A percentile compares a stretch with the other conserved stretches of the same genome.
Conservation (phyloP, 2,113 vertebrate genomes). For the Bostrychus sinensis region DNA sequence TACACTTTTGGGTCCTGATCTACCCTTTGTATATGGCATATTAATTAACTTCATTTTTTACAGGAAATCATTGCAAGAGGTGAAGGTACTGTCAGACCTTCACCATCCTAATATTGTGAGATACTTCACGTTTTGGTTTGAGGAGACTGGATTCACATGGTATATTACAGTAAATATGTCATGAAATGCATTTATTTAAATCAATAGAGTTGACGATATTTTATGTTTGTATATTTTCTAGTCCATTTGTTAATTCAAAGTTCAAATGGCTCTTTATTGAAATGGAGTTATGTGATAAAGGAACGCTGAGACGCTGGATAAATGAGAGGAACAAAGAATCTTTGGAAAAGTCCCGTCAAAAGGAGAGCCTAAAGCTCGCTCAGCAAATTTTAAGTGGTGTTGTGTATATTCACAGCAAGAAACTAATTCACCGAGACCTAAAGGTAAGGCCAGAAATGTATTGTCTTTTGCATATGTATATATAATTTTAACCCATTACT, state of each 20-base stretch:
- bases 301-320: conserved; percentile 68
- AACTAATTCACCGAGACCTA: conserved; percentile 70
- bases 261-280: conserved; percentile 68
- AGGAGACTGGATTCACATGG: conserved; percentile 39
- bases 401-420: conserved; percentile 58
- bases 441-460: conserved; percentile 53
- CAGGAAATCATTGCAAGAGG: conserved; percentile 72
- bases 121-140: conserved; percentile 65
- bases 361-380: conserved; percentile 40
- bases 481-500: not conserved
- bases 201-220: not conserved
- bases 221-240: conserved; percentile 12
- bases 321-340: not conserved
- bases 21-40: too few relatives aligned
- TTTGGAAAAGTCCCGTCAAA: conserved; percentile 17
- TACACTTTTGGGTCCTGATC: too few relatives aligned
- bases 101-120: conserved; percentile 68
- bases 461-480: not conserved
- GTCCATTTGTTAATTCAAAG: conserved; percentile 13
- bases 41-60: too few relatives aligned
- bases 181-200: not conserved
- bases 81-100: conserved; percentile 44
- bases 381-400: conserved; percentile 68
- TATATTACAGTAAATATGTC: not conserved
- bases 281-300: conserved; percentile 72